Evolutionary conservation across 2,888 invertebrate genomes (phyloP), one percentile per base, ranked within the genome.

Genomic region (Apamea anceps): DNA sequence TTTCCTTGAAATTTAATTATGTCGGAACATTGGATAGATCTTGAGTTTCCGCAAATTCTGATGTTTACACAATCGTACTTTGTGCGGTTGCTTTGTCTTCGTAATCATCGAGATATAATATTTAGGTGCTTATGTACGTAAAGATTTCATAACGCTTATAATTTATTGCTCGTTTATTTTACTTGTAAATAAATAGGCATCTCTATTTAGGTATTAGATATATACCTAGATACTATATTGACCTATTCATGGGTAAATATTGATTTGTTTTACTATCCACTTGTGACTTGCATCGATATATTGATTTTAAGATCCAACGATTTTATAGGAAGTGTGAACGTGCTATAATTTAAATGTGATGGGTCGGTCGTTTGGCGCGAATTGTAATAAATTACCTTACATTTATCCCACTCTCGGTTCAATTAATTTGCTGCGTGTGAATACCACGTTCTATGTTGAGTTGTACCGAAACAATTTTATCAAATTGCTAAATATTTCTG

Each of bases 291-390:
- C 15, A 65, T 54, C 37, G 48, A 65, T 66, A 51, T 54, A 82
- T 76, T 32, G 82, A 82, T 86, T 77, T 90, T 89, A 90, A 92
- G 75, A 87, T 87, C 87, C 91, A 91, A 90, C 92, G 92, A 92
- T 89, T 93, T 90, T 90, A 88, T 90, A 89, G 88, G 87, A 92
- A 91, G 92, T 93, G 92, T 89, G 91, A 95, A 94, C 92, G 92
- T 93, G 94, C 94, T 92, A 95, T 95, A 95, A 95, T 95, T 96
- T 94, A 94, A 94, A 93, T 91, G 93, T 94, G 95, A 95, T 95
- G 94, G 94, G 91, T 87, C 92, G 93, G 94, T 92, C 92, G 93
- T 92, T 93, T 89, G 92, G 91, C 89, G 91, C 91, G 92, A 93
- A 94, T 94, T 91, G 93, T 94, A 94, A 95, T 95, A 95, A 95